Evolutionary conservation across 2,113 vertebrate genomes (phyloP), one percentile per base, ranked within the genome.

Genomic region (Dendrocopos noguchii): DNA sequence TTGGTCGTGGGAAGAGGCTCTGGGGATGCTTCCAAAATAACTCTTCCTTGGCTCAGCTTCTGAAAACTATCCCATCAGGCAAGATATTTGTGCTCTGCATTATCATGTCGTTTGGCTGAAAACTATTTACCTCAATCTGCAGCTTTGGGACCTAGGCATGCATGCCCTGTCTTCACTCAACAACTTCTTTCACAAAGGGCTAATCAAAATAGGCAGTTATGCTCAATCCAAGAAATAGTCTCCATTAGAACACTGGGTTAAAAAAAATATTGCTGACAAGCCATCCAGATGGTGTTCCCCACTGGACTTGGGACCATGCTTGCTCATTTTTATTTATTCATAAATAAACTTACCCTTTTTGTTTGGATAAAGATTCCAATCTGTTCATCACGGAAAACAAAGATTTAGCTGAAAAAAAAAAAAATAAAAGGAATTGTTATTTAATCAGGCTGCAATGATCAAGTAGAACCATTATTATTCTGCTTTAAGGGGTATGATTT

Each of bases 351-450:
- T 97, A 99, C 98, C 98, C 97, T 91, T 93, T 98, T 91, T 97
- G 97, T 84, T 97, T 98, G 72, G 98, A 98, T 50, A 98, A 98
- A 73, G 88, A 90, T 95, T 99, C 98, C 95, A 99, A 93, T 10
- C 87, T 95, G 90, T 93, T 97, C 93, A 96, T 96, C 91, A 97
- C 96, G 91, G 94, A 87, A 73, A 94, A 97, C 87, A 98, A 50
- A 59, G 97, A 97, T 64, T 97, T 97, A 94, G 95, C 98, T 99
- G 93, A 46, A 96, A 88, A 97, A 96, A 53, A 53, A 87, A 97
- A 96, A 53, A 36, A 36, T 8, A 36, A 36, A 28, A 4, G 6
- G 63, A 87, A 91, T 66, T 11, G 10, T 56, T 83, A 87, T 71
- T 90, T 82, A 91, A 88, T 87, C 24, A 64, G 39, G 50, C 57